A percentile compares a stretch with the other conserved stretches of the same genome.
These are phyloP conservation scores for Omphaloscelis lunosa DNA, from an alignment of 2,888 invertebrate species.

Conservation along the genomic window DNA sequence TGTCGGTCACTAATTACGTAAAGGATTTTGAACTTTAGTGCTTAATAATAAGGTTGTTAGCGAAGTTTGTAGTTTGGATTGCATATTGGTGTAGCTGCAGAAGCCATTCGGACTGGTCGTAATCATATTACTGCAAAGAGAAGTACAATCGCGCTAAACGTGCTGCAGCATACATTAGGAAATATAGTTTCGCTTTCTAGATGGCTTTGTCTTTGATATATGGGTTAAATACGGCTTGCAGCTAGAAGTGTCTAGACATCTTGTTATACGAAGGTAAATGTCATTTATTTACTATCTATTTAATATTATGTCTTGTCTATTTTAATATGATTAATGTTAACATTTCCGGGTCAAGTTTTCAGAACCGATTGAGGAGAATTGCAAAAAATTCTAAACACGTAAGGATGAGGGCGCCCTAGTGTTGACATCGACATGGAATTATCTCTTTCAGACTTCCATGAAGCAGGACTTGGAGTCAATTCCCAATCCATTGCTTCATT, in stretches of 20 bases:
- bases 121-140: conserved; percentile 78
- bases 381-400: too few species aligned
- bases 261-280: background rate
- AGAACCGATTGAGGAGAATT: conserved; percentile 27
- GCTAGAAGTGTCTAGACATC: conserved; percentile 18
- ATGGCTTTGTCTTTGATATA: conserved; percentile 52
- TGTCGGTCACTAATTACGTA: conserved; percentile 58
- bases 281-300: background rate
- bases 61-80: conserved; percentile 44
- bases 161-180: conserved; percentile 64
- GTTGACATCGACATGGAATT: background rate
- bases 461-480: too few species aligned
- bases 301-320: too few species aligned
- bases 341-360: conserved; percentile 7
- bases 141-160: conserved; percentile 64
- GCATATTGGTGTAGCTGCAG: conserved; percentile 61
- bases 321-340: background rate
- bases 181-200: conserved; percentile 67
- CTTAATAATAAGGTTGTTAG: conserved; percentile 58
- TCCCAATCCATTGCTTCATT: too few species aligned
- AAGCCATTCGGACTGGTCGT: conserved; percentile 73
- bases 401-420: background rate
- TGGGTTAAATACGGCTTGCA: conserved; percentile 11
- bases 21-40: conserved; percentile 67
- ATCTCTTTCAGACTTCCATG: too few species aligned